Percentiles rank a stretch among this genome's conserved stretches.
phyloP scores from a whole-genome alignment of 2,797 vertebrate genomes.

The Argya squamiceps region DNA sequence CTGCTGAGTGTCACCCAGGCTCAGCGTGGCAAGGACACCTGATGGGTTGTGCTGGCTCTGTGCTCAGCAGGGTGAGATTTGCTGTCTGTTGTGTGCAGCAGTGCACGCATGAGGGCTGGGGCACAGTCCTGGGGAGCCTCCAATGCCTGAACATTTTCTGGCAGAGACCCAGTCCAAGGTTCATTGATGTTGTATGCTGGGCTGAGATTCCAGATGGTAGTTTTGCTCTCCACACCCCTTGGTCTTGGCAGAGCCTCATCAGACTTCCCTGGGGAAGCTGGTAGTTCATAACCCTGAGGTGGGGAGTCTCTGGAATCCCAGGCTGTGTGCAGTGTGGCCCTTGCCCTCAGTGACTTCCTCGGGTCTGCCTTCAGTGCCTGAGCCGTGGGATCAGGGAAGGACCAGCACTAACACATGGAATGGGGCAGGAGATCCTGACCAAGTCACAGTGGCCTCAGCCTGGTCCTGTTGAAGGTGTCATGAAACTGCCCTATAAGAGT shows the following conservation, averaged over 20 bases:
- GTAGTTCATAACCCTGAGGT: not conserved
- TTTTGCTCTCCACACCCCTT: not conserved
- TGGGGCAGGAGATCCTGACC: not conserved
- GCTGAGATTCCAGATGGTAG: not conserved
- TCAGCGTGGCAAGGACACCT: not conserved
- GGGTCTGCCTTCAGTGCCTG: not conserved
- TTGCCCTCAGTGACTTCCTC: fast-evolving
- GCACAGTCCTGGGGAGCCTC: not conserved
- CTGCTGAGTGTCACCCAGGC: not conserved
- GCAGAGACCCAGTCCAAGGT: not conserved
- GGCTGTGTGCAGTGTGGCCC: not conserved
- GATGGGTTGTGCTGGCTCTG: not conserved
- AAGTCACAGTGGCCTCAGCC: not conserved
- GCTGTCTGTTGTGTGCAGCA: not conserved
- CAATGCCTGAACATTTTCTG: not conserved
- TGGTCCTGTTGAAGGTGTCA: not conserved
- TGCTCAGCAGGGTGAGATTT: not conserved
- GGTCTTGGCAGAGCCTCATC: not conserved
- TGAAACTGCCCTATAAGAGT: not conserved
- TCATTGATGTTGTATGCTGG: not conserved
- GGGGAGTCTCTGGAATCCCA: not conserved
- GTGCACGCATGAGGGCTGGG: not conserved
- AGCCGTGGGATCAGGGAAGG: not conserved
- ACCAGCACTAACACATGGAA: not conserved
- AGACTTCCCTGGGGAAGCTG: not conserved